Evolutionary conservation across 2,888 invertebrate genomes (phyloP).

Genomic region (Chymomyza procnemis): DNA sequence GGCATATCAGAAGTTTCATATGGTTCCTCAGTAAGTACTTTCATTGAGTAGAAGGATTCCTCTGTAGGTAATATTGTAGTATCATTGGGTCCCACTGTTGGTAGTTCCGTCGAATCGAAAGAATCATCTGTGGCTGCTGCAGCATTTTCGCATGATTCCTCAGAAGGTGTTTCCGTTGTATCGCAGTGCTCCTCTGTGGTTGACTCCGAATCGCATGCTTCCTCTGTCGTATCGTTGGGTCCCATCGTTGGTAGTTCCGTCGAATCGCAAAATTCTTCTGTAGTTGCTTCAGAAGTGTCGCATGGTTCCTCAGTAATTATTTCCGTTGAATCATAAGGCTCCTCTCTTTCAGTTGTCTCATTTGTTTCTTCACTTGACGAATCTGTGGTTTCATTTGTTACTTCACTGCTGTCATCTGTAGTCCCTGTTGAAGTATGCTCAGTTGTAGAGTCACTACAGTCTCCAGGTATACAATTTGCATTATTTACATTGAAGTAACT

Average conservation of each 20-base stretch:
- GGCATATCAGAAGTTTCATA: too few relatives aligned
- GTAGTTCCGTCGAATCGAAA: background rate
- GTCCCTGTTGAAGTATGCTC: background rate
- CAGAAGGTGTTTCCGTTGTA: background rate
- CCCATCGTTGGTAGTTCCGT: background rate
- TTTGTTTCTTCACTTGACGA: background rate
- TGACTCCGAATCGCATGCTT: background rate
- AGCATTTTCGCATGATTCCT: background rate
- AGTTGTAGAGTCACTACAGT: slow-evolving; percentile 21
- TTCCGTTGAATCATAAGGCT: background rate
- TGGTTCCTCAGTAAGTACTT: too few relatives aligned
- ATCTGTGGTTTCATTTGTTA: background rate
- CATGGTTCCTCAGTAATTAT: background rate
- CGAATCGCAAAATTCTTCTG: too few relatives aligned
- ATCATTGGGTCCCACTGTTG: too few relatives aligned
- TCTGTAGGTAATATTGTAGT: too few relatives aligned
- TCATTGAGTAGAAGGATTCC: too few relatives aligned
- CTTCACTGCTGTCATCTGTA: background rate
- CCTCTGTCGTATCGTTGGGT: background rate
- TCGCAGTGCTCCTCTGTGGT: background rate
- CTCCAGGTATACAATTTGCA: slow-evolving; percentile 24
- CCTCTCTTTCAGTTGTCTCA: background rate
- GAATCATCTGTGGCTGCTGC: background rate
- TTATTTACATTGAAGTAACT: slow-evolving; percentile 24
- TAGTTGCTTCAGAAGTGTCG: background rate